These are phyloP conservation scores for Synergus itoensis DNA, from an alignment of 2,888 invertebrate species.

Conservation along the genomic window DNA sequence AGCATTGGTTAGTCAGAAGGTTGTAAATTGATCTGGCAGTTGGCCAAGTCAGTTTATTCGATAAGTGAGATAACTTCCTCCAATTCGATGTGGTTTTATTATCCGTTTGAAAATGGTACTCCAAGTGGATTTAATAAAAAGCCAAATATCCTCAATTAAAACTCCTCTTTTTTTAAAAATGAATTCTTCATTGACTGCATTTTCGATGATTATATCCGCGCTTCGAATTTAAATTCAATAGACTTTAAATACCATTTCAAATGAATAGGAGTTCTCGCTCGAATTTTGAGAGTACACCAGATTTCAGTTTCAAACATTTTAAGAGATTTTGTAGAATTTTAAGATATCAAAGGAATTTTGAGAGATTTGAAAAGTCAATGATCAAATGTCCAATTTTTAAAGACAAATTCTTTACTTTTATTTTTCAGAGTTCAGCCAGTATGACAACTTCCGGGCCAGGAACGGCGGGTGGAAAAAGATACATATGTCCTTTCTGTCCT, in stretches of 20 bases:
- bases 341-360: no score
- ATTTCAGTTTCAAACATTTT: no score
- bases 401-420: not conserved
- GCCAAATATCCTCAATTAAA: slow-evolving; percentile 7
- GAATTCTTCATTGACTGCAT: not conserved
- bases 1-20: not conserved
- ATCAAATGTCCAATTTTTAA: not conserved
- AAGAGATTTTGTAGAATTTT: no score
- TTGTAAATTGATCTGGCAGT: slow-evolving; percentile 27
- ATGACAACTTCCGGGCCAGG: slow-evolving; percentile 58
- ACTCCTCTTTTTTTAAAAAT: not conserved
- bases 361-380: no score
- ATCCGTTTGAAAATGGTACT: slow-evolving; percentile 2
- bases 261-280: no score
- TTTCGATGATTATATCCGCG: not conserved
- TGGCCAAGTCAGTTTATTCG: slow-evolving; percentile 18
- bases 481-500: slow-evolving; percentile 92
- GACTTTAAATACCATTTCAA: not conserved
- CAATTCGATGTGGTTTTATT: slow-evolving; percentile 9
- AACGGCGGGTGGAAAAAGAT: slow-evolving; percentile 82
- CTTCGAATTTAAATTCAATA: not conserved
- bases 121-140: slow-evolving; percentile 1
- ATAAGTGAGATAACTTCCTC: slow-evolving; percentile 3
- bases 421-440: slow-evolving; percentile 57
- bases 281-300: no score